phyloP scores from a whole-genome alignment of 2,113 vertebrate genomes.

The Onychostruthus taczanowskii region DNA sequence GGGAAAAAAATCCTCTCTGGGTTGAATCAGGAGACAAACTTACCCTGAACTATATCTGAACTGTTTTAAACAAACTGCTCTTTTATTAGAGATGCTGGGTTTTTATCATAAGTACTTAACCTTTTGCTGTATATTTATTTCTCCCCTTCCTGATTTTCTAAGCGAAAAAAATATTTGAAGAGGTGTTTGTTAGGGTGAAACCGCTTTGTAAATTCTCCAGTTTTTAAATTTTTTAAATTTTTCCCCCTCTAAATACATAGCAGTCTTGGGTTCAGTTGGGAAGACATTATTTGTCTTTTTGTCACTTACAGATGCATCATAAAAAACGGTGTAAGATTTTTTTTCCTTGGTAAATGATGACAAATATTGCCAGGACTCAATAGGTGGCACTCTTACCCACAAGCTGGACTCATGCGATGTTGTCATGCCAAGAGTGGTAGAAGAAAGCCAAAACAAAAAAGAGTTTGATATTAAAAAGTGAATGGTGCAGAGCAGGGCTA shows the following conservation, averaged over 20 bases:
- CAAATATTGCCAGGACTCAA: constrained; percentile 11
- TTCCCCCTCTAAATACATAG: not conserved
- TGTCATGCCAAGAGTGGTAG: not conserved
- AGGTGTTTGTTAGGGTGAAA: not conserved
- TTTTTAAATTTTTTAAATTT: too few relatives aligned
- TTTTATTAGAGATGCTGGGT: not conserved
- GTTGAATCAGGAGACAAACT: not conserved
- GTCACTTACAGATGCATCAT: not conserved
- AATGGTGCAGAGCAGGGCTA: not conserved
- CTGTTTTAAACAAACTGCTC: not conserved
- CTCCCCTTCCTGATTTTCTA: not conserved
- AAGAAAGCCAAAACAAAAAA: not conserved
- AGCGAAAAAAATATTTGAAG: not conserved
- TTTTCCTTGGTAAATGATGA: not conserved
- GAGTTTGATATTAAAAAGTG: not conserved
- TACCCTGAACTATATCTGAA: constrained; percentile 4
- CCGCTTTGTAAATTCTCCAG: not conserved
- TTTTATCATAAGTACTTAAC: not conserved
- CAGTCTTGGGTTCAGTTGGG: not conserved
- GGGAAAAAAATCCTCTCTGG: constrained; percentile 3
- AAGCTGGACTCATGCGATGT: not conserved
- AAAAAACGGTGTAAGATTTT: not conserved
- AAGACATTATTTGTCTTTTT: not conserved
- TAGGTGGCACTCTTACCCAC: constrained; percentile 74
- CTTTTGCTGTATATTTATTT: not conserved